These are phyloP conservation scores for Agrochola circellaris DNA, from an alignment of 2,888 invertebrate genomes.

Conservation along the genomic window DNA sequence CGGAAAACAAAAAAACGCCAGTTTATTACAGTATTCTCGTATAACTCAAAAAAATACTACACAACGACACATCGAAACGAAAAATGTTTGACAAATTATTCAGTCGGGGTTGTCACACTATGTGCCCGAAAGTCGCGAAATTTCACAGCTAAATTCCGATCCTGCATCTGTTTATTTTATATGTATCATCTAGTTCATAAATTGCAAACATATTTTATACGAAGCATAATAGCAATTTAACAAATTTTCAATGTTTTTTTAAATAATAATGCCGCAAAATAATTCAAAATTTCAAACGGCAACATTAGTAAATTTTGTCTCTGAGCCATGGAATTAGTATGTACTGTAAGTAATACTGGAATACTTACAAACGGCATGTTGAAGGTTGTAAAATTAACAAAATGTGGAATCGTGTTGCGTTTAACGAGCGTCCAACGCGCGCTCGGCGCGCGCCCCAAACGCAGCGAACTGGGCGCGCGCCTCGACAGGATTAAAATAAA, in stretches of 20 bases:
- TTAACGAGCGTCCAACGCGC: too few species aligned
- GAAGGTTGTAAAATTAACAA: too few species aligned
- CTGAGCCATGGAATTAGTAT: too few species aligned
- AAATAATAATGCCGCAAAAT: not conserved
- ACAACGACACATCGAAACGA: constrained; percentile 40
- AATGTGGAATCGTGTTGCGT: too few species aligned
- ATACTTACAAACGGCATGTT: too few species aligned
- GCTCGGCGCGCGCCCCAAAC: too few species aligned
- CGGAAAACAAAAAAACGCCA: not conserved
- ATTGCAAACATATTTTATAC: not conserved
- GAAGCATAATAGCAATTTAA: not conserved
- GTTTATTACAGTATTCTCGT: constrained; percentile 12
- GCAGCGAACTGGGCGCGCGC: too few species aligned
- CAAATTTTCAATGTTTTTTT: not conserved
- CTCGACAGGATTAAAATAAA: too few species aligned
- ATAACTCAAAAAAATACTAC: constrained; percentile 25
- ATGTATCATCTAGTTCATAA: too few species aligned
- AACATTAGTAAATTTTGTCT: too few species aligned
- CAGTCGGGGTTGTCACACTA: constrained; percentile 6
- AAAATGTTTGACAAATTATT: constrained; percentile 46
- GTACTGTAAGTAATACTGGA: too few species aligned
- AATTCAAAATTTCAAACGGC: not conserved
- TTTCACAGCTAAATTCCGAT: not conserved
- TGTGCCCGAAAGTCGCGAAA: not conserved
- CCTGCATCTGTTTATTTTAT: too few species aligned